phyloP scores from a whole-genome alignment of 1,140 invertebrate genomes.

The Drosophila busckii region DNA sequence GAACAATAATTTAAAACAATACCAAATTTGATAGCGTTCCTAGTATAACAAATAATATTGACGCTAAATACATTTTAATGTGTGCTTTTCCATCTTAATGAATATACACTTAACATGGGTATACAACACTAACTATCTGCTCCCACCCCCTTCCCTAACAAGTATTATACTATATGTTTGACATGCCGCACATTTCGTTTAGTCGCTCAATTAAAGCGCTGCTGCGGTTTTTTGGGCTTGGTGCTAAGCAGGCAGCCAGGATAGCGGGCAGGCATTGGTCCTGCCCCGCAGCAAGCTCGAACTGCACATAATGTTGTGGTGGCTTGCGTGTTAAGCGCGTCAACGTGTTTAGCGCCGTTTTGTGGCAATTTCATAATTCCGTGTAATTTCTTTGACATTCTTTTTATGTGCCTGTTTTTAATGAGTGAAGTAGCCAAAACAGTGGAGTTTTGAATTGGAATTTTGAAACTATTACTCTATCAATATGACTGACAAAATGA shows the following conservation, averaged over 20 bases:
- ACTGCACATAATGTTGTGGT: slow-evolving; percentile 36
- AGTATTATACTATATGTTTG: too few relatives aligned
- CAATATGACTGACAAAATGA: too few relatives aligned
- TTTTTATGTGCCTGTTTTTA: slow-evolving; percentile 1
- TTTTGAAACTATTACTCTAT: neutral
- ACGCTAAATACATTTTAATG: too few relatives aligned
- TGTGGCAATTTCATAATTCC: slow-evolving; percentile 60
- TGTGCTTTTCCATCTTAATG: too few relatives aligned
- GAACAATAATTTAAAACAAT: too few relatives aligned
- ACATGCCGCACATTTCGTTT: slow-evolving; percentile 34
- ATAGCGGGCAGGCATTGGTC: neutral
- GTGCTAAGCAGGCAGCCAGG: slow-evolving; percentile 7
- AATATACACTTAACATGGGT: too few relatives aligned
- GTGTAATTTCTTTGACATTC: slow-evolving; percentile 49
- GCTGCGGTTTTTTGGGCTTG: neutral
- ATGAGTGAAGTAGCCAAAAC: neutral
- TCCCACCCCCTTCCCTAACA: slow-evolving; percentile 14
- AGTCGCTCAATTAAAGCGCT: slow-evolving; percentile 43
- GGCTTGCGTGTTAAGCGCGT: slow-evolving; percentile 57
- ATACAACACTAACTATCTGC: slow-evolving; percentile 1
- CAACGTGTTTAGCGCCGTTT: slow-evolving; percentile 64
- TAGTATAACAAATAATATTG: too few relatives aligned
- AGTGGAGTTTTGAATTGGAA: neutral
- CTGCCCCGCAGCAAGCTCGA: neutral
- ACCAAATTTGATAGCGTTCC: too few relatives aligned